phyloP scores from a whole-genome alignment of 92 coral and sea anemone genomes.

The Zoanthus gigantus region DNA sequence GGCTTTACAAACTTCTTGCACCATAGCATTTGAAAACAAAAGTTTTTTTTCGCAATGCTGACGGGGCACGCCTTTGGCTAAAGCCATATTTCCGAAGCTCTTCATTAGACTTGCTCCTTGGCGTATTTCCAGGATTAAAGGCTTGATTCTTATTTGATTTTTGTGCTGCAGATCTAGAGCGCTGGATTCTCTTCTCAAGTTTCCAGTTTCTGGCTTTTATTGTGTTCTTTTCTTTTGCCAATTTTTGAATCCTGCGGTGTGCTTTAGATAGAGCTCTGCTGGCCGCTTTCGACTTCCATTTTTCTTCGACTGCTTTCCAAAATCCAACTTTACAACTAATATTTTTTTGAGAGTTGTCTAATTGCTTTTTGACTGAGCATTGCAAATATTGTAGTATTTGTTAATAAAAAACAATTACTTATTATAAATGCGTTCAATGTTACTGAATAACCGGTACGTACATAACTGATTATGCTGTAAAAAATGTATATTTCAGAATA shows the following conservation, averaged over 20 bases:
- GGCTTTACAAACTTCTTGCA: slow-evolving; percentile 43
- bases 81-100: slow-evolving; percentile 54
- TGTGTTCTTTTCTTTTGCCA: slow-evolving; percentile 32
- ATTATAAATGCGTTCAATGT: no score
- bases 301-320: slow-evolving; percentile 33
- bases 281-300: slow-evolving; percentile 39
- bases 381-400: no score
- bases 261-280: slow-evolving; percentile 57
- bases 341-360: no score
- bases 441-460: no score
- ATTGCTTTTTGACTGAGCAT: no score
- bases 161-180: slow-evolving; percentile 17
- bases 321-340: slow-evolving; percentile 46
- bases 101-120: slow-evolving; percentile 48
- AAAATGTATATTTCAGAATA: no score
- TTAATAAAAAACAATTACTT: no score
- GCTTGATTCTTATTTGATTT: slow-evolving; percentile 6
- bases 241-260: slow-evolving; percentile 47
- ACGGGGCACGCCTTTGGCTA: slow-evolving; percentile 64
- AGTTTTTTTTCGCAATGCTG: slow-evolving; percentile 53
- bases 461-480: no score
- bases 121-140: slow-evolving; percentile 36
- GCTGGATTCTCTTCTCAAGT: slow-evolving; percentile 20
- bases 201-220: slow-evolving; percentile 30
- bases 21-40: slow-evolving; percentile 60